These are phyloP conservation scores for Scolanthus callimorphus DNA, from an alignment of 92 coral and sea anemone genomes.

Conservation along the genomic window DNA sequence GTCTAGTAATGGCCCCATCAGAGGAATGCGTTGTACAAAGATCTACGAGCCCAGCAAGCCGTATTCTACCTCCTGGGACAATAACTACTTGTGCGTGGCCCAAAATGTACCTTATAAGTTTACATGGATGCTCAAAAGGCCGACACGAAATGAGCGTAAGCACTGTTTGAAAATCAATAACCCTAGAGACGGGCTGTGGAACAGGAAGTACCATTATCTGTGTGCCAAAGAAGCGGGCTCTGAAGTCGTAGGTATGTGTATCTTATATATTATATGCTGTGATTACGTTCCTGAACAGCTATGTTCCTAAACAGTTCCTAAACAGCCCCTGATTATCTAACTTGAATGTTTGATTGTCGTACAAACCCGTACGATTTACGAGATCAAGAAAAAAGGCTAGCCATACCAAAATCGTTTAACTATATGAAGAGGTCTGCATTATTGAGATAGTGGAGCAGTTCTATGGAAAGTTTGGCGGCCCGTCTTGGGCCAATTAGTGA, in stretches of 20 bases:
- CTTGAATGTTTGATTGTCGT: no score
- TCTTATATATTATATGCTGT: no score
- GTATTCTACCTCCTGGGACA: slow-evolving; percentile 31
- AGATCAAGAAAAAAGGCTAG: no score
- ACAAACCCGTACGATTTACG: no score
- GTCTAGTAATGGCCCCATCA: slow-evolving; percentile 51
- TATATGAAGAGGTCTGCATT: no score
- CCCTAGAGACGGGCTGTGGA: slow-evolving; percentile 63
- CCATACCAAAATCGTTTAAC: no score
- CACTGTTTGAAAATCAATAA: slow-evolving; percentile 59
- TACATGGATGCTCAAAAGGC: slow-evolving; percentile 60
- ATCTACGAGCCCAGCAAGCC: slow-evolving; percentile 42
- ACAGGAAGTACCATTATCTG: slow-evolving; percentile 38
- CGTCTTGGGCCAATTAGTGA: no score
- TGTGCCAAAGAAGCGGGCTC: slow-evolving; percentile 52
- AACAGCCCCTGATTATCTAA: no score
- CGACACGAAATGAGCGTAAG: slow-evolving; percentile 13
- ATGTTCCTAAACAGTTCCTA: no score
- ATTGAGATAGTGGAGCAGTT: no score
- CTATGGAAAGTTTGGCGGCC: background rate
- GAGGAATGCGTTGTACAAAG: slow-evolving; percentile 42
- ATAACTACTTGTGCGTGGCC: slow-evolving; percentile 62
- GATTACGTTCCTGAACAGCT: no score
- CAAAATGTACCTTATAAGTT: slow-evolving; percentile 53
- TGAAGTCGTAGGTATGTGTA: slow-evolving; percentile 54